These are phyloP conservation scores for Thalassarche chlororhynchos DNA, from an alignment of 2,113 vertebrate genomes.

Conservation along the genomic window DNA sequence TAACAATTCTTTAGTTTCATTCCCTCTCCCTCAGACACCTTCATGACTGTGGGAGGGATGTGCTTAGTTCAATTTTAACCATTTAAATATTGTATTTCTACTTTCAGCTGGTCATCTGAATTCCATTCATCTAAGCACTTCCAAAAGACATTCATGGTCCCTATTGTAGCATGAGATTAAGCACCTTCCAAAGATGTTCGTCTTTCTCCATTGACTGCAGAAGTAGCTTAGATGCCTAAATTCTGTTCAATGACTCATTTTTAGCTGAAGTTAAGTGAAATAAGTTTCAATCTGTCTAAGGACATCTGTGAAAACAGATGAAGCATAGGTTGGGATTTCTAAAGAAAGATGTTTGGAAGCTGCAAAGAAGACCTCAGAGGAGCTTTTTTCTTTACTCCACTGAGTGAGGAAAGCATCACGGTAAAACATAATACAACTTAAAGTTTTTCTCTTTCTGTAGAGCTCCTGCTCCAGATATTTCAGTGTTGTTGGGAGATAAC, in stretches of 20 bases:
- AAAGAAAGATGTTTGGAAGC: not conserved
- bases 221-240: not conserved
- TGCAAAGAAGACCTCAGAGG: not conserved
- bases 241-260: not conserved
- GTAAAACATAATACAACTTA: not conserved
- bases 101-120: not conserved
- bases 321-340: not conserved
- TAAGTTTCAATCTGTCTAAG: not conserved
- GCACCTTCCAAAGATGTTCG: not conserved
- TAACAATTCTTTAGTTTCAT: not conserved
- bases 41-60: not conserved
- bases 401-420: not conserved
- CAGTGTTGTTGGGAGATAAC: not conserved
- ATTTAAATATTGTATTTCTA: not conserved
- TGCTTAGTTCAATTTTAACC: not conserved
- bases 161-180: not conserved
- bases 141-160: not conserved
- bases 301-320: not conserved
- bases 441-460: not conserved
- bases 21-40: not conserved
- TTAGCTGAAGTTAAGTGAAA: not conserved
- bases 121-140: not conserved
- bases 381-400: not conserved
- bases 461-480: not conserved
- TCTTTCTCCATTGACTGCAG: not conserved